phyloP scores from a whole-genome alignment of 2,113 vertebrate genomes.

The Isurus oxyrinchus region DNA sequence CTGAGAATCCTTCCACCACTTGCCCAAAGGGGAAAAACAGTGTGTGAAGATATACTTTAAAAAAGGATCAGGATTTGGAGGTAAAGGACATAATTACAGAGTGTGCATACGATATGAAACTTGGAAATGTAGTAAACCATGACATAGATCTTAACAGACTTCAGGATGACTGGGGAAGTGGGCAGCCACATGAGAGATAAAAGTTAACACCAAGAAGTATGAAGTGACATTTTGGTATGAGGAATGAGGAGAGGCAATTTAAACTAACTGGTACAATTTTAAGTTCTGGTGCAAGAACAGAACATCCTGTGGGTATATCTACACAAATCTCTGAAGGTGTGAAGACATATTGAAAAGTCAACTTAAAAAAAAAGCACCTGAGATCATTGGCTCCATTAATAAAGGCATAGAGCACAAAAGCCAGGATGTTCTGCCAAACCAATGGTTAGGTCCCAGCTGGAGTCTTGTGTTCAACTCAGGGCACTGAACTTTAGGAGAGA shows the following conservation, averaged over 20 bases:
- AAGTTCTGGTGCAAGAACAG: background rate
- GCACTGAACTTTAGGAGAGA: too few relatives aligned
- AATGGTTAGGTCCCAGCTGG: too few relatives aligned
- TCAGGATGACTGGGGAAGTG: background rate
- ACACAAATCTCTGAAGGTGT: background rate
- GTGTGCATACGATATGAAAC: background rate
- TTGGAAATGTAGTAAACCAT: background rate
- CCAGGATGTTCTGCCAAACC: too few relatives aligned
- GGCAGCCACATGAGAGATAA: background rate
- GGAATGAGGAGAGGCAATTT: background rate
- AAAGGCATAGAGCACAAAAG: background rate
- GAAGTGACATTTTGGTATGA: background rate
- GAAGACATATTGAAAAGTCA: background rate
- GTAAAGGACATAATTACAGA: background rate
- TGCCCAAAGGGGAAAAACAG: too few relatives aligned
- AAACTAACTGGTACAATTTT: background rate
- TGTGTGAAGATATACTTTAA: too few relatives aligned
- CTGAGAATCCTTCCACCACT: too few relatives aligned
- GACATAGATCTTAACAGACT: background rate
- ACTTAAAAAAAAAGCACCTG: background rate
- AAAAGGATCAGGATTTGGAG: too few relatives aligned
- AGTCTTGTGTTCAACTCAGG: too few relatives aligned
- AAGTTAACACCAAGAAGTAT: background rate
- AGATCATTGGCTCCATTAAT: background rate
- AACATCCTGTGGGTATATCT: background rate